These are phyloP conservation scores for Hemibagrus guttatus DNA, from an alignment of 2,797 vertebrate genomes.

Conservation along the genomic window DNA sequence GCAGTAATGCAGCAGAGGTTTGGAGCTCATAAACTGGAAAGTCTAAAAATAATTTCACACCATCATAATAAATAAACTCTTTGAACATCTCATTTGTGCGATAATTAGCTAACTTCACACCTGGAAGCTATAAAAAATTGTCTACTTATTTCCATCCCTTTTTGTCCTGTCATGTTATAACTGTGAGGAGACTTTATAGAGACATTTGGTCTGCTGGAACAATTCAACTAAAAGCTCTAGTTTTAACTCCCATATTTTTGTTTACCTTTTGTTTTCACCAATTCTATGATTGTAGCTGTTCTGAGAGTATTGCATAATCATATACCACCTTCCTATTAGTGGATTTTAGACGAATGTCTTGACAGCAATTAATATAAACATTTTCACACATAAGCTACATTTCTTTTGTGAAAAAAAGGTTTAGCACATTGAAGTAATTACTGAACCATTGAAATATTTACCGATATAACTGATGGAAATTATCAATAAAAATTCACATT, in stretches of 20 bases:
- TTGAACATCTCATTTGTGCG: neutral
- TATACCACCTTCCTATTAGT: neutral
- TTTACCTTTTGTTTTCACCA: neutral
- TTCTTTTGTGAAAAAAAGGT: no score
- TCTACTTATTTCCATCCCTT: neutral
- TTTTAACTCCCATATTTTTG: neutral
- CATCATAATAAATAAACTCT: neutral
- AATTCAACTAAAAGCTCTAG: neutral
- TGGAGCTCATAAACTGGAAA: neutral
- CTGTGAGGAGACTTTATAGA: neutral
- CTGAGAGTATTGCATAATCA: neutral
- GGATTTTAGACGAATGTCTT: neutral
- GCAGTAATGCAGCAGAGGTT: no score
- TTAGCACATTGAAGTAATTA: no score
- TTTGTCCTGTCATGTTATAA: neutral
- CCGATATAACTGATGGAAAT: no score
- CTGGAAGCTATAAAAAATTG: neutral
- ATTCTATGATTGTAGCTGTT: neutral
- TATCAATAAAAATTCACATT: no score
- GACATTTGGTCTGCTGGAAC: neutral
- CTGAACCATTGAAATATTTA: no score
- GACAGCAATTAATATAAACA: neutral
- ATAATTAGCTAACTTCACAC: neutral
- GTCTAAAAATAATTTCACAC: neutral
- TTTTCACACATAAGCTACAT: no score